Evolutionary conservation across 2,113 vertebrate genomes (phyloP), one percentile per base, ranked within the genome.

Genomic region (Thomomys bottae): DNA sequence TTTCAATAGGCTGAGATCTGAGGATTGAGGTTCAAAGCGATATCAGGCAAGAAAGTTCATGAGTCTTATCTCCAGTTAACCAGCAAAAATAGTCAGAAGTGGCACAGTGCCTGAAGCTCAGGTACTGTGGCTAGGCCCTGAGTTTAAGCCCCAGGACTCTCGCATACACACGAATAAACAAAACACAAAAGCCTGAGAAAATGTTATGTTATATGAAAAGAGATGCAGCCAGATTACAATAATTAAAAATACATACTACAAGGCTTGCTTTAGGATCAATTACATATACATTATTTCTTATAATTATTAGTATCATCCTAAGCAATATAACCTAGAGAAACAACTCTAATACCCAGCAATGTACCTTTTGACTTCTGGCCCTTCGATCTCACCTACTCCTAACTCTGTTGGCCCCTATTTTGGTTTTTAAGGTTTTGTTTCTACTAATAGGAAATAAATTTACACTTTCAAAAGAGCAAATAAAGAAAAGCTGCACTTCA

Each of bases 401-500:
- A 77, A 26, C 30, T 36, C 12, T 36, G 32, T n/a, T 63, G 32
- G 45, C 72, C 38, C 61, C 42, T 63, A 7, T 26, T 85, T 80
- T 73, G 57, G 18, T 73, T 84, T 77, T 92, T 78, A 80, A 93
- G 34, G 57, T 66, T 94, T 87, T 88, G 72, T 87, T 92, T 91
- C 92, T 75, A 84, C 49, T 71, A 87, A 90, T 90, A 93, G 92
- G 61, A 93, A 77, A 68, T 73, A 81, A 76, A 79, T 93, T 89
- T 77, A 76, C 83, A 96, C 91, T 93, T 94, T 68, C 24, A 83
- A 95, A 89, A 93, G 87, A 79, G 54, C 38, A 79, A 64, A 68
- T 15, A 54, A 14, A 66, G 79, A 63, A 67, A 72, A 84, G 32
- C 86, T 76, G 42, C 63, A n/a, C 32, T 73, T 95, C 49, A 89